Conservation (phyloP, 2,888 invertebrate species). For the Caenorhabditis sp. region DNA sequence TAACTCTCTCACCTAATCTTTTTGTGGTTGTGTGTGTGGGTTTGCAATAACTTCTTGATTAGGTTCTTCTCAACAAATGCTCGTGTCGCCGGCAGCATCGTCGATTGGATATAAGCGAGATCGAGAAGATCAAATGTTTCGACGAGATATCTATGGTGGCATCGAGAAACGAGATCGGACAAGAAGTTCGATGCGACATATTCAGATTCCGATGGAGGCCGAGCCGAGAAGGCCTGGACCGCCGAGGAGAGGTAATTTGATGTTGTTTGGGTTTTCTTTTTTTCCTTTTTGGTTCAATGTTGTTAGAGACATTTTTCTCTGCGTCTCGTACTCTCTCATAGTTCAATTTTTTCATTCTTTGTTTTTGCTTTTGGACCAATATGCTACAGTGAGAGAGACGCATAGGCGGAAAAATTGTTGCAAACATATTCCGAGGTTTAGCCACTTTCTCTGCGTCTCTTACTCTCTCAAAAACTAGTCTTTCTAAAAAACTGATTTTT, state of each 20-base stretch:
- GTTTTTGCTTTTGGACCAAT: no score
- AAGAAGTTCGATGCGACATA: constrained; percentile 40
- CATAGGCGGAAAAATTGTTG: no score
- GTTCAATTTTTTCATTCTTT: no score
- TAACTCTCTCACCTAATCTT: not conserved
- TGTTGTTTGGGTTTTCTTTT: not conserved
- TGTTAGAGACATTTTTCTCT: no score
- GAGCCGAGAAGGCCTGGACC: constrained; percentile 53
- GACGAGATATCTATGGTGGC: constrained; percentile 2
- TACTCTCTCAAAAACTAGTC: no score
- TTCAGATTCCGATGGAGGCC: constrained; percentile 53
- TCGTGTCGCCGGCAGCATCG: constrained; percentile 8
- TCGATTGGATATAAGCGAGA: constrained; percentile 17
- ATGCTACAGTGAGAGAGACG: no score
- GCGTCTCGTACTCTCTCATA: no score
- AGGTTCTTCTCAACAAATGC: constrained; percentile 35
- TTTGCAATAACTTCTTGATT: constrained; percentile 12
- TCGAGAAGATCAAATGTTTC: constrained; percentile 7
- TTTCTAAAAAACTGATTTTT: no score
- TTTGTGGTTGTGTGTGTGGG: constrained; percentile 17
- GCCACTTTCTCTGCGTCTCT: no score
- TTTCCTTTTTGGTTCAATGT: not conserved
- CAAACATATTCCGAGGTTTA: no score
- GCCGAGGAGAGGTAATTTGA: constrained; percentile 45
- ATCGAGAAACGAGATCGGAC: constrained; percentile 18